Evolutionary conservation across 2,797 vertebrate species (phyloP).

Genomic region (Spondyliosoma cantharus): DNA sequence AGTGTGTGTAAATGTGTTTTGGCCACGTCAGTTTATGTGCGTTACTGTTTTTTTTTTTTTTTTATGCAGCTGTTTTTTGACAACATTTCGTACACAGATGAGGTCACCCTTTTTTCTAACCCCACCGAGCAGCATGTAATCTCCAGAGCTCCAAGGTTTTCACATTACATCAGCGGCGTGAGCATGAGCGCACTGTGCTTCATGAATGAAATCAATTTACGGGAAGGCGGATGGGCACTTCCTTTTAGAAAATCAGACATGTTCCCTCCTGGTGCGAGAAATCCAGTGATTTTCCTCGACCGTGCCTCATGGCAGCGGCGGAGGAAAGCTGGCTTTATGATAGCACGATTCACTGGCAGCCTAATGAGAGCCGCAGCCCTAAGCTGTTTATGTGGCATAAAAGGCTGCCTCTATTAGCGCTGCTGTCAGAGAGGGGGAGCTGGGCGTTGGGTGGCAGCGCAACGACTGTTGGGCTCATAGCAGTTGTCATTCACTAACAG

Average conservation of each 20-base stretch:
- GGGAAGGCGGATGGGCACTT: conserved; percentile 13
- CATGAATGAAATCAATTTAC: conserved; percentile 57
- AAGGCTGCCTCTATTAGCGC: conserved; percentile 61
- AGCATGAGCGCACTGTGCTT: not conserved
- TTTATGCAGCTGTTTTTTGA: not conserved
- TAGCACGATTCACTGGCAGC: conserved; percentile 56
- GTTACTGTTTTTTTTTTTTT: not conserved
- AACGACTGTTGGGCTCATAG: conserved; percentile 42
- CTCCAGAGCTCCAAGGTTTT: conserved; percentile 9
- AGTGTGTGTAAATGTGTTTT: not conserved
- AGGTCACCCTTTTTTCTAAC: conserved; percentile 6
- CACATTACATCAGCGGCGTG: conserved; percentile 9
- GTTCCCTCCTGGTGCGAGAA: conserved; percentile 37
- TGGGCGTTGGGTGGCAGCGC: conserved; percentile 42
- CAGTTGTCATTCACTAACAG: conserved; percentile 41
- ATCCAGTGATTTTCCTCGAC: conserved; percentile 27
- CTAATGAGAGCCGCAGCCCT: conserved; percentile 67
- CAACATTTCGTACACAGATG: not conserved
- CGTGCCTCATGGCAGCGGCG: conserved; percentile 12
- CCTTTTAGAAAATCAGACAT: conserved; percentile 31
- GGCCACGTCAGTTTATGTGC: not conserved
- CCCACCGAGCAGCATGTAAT: not conserved
- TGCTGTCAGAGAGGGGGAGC: conserved; percentile 39
- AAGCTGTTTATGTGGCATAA: conserved; percentile 70
- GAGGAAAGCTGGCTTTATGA: conserved; percentile 57